These are phyloP conservation scores for Aphidius ervi DNA, from an alignment of 1,140 invertebrate genomes.

Conservation along the genomic window DNA sequence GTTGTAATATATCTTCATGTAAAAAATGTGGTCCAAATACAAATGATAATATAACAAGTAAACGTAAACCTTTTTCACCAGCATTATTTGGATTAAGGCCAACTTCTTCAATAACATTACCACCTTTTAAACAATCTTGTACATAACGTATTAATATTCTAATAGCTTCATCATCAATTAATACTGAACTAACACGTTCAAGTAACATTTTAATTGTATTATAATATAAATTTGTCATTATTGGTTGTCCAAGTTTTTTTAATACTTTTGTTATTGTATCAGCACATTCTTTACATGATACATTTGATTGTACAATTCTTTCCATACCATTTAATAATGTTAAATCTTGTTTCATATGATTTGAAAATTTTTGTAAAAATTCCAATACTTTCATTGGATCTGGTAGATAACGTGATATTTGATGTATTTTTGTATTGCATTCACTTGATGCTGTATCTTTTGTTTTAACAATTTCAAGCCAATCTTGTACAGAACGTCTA, in stretches of 20 bases:
- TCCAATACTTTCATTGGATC: conserved; percentile 91
- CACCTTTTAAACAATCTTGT: conserved; percentile 63
- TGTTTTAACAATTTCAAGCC: conserved; percentile 76
- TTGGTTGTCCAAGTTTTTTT: conserved; percentile 88
- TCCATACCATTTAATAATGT: conserved; percentile 80
- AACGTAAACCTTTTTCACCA: conserved; percentile 75
- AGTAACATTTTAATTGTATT: conserved; percentile 93
- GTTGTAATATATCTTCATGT: conserved; percentile 75
- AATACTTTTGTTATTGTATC: conserved; percentile 74
- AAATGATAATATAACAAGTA: conserved; percentile 80
- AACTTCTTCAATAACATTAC: conserved; percentile 68
- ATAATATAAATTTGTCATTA: conserved; percentile 93
- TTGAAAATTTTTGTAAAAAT: conserved; percentile 84
- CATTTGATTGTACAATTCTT: conserved; percentile 78
- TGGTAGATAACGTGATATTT: conserved; percentile 73
- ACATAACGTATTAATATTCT: conserved; percentile 54
- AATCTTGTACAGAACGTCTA: conserved; percentile 77
- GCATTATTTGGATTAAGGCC: conserved; percentile 75
- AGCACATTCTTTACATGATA: conserved; percentile 86
- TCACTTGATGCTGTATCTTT: conserved; percentile 64
- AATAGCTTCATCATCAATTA: conserved; percentile 87
- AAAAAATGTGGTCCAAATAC: conserved; percentile 92
- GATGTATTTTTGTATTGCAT: conserved; percentile 59
- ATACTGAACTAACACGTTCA: conserved; percentile 89
- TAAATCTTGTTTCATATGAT: conserved; percentile 73